Evolutionary conservation across 2,888 invertebrate species (phyloP).

Genomic region (Chymomyza amoena): DNA sequence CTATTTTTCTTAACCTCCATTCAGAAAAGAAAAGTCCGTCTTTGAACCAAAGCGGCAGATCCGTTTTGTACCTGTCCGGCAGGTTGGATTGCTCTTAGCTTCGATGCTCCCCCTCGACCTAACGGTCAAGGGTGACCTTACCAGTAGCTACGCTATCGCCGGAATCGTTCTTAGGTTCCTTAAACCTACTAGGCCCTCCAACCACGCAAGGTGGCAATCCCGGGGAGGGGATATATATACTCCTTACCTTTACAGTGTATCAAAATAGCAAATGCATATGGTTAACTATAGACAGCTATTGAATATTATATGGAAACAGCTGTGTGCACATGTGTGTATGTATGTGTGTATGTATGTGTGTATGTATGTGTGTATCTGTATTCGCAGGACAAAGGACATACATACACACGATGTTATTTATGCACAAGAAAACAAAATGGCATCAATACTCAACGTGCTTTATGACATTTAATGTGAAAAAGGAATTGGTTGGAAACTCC

Average conservation of each 20-base stretch:
- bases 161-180: too few species aligned
- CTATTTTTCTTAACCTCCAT: too few species aligned
- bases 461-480: background rate
- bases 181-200: too few species aligned
- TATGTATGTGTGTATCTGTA: slow-evolving; percentile 4
- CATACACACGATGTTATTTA: slow-evolving; percentile 22
- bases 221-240: slow-evolving; percentile 24
- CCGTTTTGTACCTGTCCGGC: too few species aligned
- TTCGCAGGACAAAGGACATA: background rate
- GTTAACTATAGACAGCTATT: background rate
- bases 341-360: too few species aligned
- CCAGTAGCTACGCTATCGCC: too few species aligned
- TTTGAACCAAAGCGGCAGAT: too few species aligned
- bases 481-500: background rate
- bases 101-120: too few species aligned
- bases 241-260: slow-evolving; percentile 30
- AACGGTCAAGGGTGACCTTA: too few species aligned
- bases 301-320: slow-evolving; percentile 30
- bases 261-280: slow-evolving; percentile 24
- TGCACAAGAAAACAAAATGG: slow-evolving; percentile 24
- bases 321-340: slow-evolving; percentile 1
- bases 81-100: too few species aligned
- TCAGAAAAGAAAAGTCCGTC: too few species aligned
- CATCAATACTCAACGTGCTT: background rate
- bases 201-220: too few species aligned